Conservation (phyloP, 2,797 vertebrate species). For the Gymnopithys bicolor region DNA sequence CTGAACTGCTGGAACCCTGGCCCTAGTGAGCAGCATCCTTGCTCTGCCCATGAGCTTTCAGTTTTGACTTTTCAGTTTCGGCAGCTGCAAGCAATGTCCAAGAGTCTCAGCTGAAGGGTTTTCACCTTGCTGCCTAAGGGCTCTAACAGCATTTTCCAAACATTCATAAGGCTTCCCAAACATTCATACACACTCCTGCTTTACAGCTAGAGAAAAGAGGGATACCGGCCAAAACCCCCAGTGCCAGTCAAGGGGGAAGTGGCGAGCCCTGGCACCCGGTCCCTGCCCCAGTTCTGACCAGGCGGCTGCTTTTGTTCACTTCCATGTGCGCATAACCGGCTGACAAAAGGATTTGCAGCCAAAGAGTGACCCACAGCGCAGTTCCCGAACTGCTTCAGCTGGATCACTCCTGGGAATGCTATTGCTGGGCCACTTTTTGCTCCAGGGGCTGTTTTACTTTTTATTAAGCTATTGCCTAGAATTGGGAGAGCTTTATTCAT, state of each 20-base stretch:
- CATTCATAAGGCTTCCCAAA: not conserved
- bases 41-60: not conserved
- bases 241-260: not conserved
- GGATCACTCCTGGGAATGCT: not conserved
- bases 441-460: not conserved
- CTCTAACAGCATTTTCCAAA: not conserved
- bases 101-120: not conserved
- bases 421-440: not conserved
- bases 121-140: not conserved
- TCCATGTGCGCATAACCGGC: not conserved
- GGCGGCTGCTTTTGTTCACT: constrained; percentile 25
- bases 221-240: not conserved
- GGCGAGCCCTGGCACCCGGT: not conserved
- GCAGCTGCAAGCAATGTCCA: not conserved
- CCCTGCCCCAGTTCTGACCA: not conserved
- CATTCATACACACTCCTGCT: not conserved
- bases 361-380: constrained; percentile 40
- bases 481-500: not conserved
- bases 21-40: fast-evolving
- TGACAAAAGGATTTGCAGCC: constrained; percentile 52
- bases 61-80: not conserved
- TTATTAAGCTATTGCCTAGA: not conserved
- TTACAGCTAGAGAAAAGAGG: not conserved
- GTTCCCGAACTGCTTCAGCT: constrained; percentile 27
- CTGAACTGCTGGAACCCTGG: not conserved